Percentiles rank a stretch among this genome's conserved stretches.
Evolutionary conservation across 2,113 vertebrate species (phyloP).

Genomic region (Calidris pygmaea): DNA sequence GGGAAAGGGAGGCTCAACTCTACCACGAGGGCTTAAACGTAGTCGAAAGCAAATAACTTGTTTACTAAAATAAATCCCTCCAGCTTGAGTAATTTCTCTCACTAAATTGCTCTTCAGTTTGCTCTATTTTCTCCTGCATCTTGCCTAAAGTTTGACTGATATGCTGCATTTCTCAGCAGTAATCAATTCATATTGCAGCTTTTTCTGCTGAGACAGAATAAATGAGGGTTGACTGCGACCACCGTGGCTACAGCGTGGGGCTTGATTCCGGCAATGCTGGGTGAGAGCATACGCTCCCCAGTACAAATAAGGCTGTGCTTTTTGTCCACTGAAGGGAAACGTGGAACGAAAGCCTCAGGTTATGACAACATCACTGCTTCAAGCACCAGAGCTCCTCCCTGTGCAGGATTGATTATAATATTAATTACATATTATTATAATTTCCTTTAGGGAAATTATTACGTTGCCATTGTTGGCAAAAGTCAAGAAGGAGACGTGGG

Average conservation of each 20-base stretch:
- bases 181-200: neutral
- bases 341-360: rapidly evolving
- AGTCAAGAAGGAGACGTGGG: neutral
- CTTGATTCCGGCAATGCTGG: neutral
- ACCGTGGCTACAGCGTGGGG: rapidly evolving
- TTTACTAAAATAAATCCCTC: neutral
- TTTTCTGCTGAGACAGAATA: neutral
- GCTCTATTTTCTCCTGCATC: neutral
- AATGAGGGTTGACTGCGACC: neutral
- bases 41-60: neutral
- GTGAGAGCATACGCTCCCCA: neutral
- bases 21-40: neutral
- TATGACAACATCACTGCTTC: neutral
- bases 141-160: neutral
- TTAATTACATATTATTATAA: neutral
- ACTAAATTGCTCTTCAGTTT: neutral
- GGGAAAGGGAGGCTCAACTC: neutral
- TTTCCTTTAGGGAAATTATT: neutral
- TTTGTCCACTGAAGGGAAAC: neutral
- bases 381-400: neutral
- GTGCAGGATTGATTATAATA: neutral
- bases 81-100: neutral
- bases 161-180: neutral
- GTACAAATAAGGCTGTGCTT: neutral
- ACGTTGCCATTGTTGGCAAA: neutral